phyloP scores from a whole-genome alignment of 2,888 invertebrate species.

The Aricia artaxerxes region DNA sequence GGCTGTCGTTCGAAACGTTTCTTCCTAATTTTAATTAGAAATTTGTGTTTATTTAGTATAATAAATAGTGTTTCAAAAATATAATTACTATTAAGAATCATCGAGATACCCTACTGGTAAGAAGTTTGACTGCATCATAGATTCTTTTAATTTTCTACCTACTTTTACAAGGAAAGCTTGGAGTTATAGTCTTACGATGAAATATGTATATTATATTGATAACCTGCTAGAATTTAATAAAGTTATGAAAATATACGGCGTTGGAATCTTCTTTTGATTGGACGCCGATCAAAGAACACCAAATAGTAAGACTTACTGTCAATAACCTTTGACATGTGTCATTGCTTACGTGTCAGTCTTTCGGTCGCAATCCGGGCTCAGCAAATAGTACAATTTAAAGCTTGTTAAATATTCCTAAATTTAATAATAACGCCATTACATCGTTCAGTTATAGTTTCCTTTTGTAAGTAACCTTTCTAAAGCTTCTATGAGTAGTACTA shows the following conservation, averaged over 20 bases:
- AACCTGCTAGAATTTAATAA: neutral
- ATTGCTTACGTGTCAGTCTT: constrained; percentile 77
- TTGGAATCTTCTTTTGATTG: neutral
- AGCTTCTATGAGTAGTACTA: neutral
- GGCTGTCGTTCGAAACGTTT: neutral
- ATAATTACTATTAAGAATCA: neutral
- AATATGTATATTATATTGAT: neutral
- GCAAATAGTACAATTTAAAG: constrained; percentile 5
- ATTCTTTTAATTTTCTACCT: neutral
- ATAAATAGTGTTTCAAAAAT: neutral
- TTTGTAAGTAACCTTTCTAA: neutral
- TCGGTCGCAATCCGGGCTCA: constrained; percentile 36
- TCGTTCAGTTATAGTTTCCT: neutral
- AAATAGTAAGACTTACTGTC: constrained; percentile 61
- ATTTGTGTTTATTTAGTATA: neutral
- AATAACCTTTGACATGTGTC: constrained; percentile 81
- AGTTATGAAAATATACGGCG: neutral
- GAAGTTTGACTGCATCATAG: neutral
- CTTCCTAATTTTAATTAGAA: neutral
- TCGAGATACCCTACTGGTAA: neutral
- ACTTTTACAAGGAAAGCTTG: neutral
- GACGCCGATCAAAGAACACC: constrained; percentile 35
- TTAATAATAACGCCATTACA: neutral
- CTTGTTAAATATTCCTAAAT: neutral
- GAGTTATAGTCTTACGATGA: neutral